Evolutionary conservation across 2,888 invertebrate genomes (phyloP).

Genomic region (Hydraecia micacea): DNA sequence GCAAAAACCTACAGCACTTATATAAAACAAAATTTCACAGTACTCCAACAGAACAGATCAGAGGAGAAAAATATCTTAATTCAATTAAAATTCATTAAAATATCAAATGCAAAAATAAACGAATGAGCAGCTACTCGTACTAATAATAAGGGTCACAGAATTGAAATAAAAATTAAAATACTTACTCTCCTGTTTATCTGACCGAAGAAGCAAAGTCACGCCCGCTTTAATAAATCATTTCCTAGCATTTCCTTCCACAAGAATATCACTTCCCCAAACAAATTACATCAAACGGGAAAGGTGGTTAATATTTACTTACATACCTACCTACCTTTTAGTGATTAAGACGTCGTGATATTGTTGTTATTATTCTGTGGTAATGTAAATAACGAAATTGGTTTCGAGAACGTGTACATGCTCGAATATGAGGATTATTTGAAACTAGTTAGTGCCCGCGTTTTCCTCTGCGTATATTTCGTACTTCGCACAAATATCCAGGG

Average conservation of each 20-base stretch:
- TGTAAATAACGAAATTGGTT: conserved; percentile 43
- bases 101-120: too few relatives aligned
- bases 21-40: too few relatives aligned
- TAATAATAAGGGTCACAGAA: too few relatives aligned
- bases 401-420: neutral
- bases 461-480: too few relatives aligned
- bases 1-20: too few relatives aligned
- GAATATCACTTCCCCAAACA: conserved; percentile 14
- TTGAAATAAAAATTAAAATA: neutral
- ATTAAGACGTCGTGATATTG: conserved; percentile 15
- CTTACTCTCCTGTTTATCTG: neutral
- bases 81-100: too few relatives aligned
- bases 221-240: conserved; percentile 8
- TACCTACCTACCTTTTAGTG: conserved; percentile 8
- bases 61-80: too few relatives aligned
- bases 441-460: neutral
- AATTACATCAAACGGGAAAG: conserved; percentile 26
- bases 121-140: too few relatives aligned
- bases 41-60: too few relatives aligned
- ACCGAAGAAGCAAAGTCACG: neutral
- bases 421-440: neutral
- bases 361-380: conserved; percentile 19
- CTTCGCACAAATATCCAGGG: neutral
- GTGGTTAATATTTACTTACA: conserved; percentile 43
- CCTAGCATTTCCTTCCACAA: neutral